A percentile compares a stretch with the other conserved stretches of the same genome.
Conservation (phyloP, 2,888 invertebrate genomes). For the Athrips mouffetella region DNA sequence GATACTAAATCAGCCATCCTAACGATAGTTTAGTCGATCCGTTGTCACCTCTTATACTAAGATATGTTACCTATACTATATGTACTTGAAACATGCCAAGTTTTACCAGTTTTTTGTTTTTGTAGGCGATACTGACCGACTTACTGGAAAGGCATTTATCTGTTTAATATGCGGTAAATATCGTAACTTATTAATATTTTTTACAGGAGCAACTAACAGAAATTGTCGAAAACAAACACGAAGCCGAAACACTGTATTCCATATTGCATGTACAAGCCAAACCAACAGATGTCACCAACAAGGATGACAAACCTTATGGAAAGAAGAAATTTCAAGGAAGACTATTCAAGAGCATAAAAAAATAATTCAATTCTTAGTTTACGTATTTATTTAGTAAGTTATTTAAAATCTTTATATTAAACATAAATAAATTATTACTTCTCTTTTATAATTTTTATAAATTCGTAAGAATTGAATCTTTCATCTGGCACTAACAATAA, state of each 20-base stretch:
- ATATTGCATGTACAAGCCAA: constrained; percentile 83
- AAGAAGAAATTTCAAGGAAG: constrained; percentile 58
- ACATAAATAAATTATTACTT: constrained; percentile 15
- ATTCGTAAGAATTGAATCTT: constrained; percentile 14
- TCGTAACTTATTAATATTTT: no score
- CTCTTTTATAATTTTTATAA: constrained; percentile 15
- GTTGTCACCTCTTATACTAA: no score
- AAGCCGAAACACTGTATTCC: constrained; percentile 83
- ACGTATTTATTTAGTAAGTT: constrained; percentile 22
- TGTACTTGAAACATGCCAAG: no score
- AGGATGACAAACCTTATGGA: constrained; percentile 51
- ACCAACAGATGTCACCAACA: constrained; percentile 62
- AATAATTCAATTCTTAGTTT: constrained; percentile 13
- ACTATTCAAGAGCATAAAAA: constrained; percentile 49
- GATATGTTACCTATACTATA: no score
- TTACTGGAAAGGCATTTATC: no score
- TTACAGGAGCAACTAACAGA: constrained; percentile 82
- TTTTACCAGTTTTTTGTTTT: no score
- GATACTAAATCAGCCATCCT: no score
- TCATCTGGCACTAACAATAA: no score
- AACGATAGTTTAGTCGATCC: no score
- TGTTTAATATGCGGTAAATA: no score
- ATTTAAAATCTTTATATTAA: constrained; percentile 8
- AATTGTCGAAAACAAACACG: constrained; percentile 84
- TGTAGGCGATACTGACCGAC: no score